Evolutionary conservation across 2,797 vertebrate species (phyloP).

Genomic region (Pantherophis vulpinus): DNA sequence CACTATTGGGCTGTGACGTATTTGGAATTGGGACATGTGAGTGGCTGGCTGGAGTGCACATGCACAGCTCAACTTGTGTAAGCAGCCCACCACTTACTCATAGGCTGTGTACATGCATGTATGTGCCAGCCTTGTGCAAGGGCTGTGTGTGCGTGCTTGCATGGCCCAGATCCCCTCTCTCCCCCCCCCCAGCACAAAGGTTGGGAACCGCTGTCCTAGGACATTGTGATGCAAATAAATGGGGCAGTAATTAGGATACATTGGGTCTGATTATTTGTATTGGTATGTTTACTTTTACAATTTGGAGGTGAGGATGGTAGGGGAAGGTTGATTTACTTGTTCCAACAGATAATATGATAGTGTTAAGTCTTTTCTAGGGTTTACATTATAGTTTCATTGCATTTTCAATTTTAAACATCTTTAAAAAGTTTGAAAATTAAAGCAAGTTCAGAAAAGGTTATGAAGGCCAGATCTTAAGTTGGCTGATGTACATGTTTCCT

Average conservation of each 20-base stretch:
- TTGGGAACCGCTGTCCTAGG: neutral
- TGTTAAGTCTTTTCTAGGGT: neutral
- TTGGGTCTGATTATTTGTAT: neutral
- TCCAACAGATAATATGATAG: neutral
- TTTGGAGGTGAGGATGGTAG: neutral
- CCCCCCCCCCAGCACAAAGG: neutral
- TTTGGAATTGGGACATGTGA: neutral
- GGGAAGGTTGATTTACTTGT: neutral
- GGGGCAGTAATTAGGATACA: neutral
- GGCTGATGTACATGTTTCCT: neutral
- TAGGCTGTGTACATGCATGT: neutral
- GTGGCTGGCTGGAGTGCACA: neutral
- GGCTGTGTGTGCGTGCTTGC: fast-evolving
- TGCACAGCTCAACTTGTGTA: neutral
- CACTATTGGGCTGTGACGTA: neutral
- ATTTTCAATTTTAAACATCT: neutral
- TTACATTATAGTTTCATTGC: neutral
- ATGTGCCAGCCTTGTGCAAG: neutral
- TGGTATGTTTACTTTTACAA: neutral
- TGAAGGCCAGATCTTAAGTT: neutral
- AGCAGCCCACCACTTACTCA: neutral
- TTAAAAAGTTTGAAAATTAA: neutral
- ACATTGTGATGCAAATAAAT: neutral
- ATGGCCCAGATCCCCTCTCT: neutral
- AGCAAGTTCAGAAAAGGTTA: neutral